Base-by-base conservation (phyloP, 2,888 invertebrate species). In the Drosophila multiciliata region DNA sequence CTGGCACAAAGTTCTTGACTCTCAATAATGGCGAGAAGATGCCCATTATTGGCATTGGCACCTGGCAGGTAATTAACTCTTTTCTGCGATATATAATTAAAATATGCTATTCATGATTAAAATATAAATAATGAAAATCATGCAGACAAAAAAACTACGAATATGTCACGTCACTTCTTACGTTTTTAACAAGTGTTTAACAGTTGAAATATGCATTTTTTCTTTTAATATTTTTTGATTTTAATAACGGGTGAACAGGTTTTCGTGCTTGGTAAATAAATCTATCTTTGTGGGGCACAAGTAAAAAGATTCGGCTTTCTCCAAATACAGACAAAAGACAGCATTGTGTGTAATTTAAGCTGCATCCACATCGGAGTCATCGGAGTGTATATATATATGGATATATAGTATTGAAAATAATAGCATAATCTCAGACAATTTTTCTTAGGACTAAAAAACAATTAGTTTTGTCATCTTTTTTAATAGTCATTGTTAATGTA, bases 1-100 rank as follows among this genome's bases (percentile, higher is more conserved):
- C 78, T 26, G 49, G 58, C 40, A 64, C 59, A 17, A 63, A 92
- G 38, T 91, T 90, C 68, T 75, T 94, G 57, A 91, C 89, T 11
- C 91, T 94, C 2, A 93, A 93, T 35, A 94, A 93, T 81, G 96
- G 96, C 4, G 93, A 94, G 58, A 94, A 93, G 67, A 95, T 97
- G 95, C 96, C 97, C 8, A 93, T 95, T 60, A 93, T 97, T 57
- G 97, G 97, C 59, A 95, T 96, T 87, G 97, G 97, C 66, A 97
- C 97, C 66, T 97, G 97, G 97, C 95, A 96, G 94, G 97, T 96
- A 93, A 73, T 45, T 23, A 3, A 32, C 2, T 42, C 7, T 33
- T n/a, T 59, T 35, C 3, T 23, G 38, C 9, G 3, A 15, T 38
- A 32, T 12, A 40, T 35, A 1, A 50, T 38, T 8, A 1, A 20